Evolutionary conservation across 2,888 invertebrate species (phyloP), one percentile per base, ranked within the genome.

Genomic region (Agrochola lota): DNA sequence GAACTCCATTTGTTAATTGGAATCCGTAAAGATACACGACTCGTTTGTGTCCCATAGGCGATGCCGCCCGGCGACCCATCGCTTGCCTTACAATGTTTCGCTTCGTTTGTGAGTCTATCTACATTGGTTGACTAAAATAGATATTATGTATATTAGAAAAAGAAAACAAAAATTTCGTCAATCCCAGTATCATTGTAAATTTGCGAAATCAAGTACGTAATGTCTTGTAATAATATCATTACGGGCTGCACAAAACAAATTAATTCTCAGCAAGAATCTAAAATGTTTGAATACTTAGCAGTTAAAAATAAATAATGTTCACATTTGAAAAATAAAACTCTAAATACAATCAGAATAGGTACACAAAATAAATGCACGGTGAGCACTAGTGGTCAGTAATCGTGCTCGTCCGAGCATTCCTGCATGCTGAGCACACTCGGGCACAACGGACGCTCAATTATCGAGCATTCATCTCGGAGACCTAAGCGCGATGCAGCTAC

Each of bases 1-100:
- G 81, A 88, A 84, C 85, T 87, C 89, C 92, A 92, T 92, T 92
- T 92, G 91, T 89, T 92, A 92, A 92, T 92, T 92, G 89, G 87
- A 92, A 89, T 83, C 83, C 74, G 85, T 85, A 87, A 88, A 89
- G 87, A 84, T 84, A 86, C 80, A 69, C 60, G 64, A 72, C n/a
- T 75, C 77, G 82, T 85, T 83, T 83, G 82, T 85, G 86, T 59
- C 73, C 68, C 69, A 43, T 5, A 69, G 64, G 40, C 71, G 35
- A 17, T n/a, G 67, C 20, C 17, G 17, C 23, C 26, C 63, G 20
- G 40, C 55, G 55, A 63, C 20, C 60, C 57, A 12, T 60, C 57
- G 59, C 71, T 66, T 60, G 59, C 57, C 71, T 60, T 59, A 15
- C 46, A 46, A 23, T 67, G 43, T 49, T 15, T 17, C 0, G n/a